Evolutionary conservation across 2,888 invertebrate species (phyloP).

Genomic region (Torymus aiolomorphi): DNA sequence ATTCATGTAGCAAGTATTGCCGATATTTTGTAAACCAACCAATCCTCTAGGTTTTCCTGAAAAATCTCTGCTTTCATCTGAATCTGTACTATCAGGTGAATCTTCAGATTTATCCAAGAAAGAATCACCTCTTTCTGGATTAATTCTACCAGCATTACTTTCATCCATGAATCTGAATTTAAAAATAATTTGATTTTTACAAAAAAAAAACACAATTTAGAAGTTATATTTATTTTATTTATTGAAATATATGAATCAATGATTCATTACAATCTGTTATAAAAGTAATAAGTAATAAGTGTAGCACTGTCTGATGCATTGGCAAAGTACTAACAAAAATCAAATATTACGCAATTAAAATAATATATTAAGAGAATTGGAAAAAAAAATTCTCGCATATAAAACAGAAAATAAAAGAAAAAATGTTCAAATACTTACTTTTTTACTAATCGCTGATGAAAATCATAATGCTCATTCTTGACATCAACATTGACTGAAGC

Average conservation of each 20-base stretch:
- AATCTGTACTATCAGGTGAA: conserved; percentile 74
- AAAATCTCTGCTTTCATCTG: conserved; percentile 76
- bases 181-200: background rate
- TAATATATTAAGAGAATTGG: no score
- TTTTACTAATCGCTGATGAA: conserved; percentile 43
- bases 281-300: no score
- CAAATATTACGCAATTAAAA: no score
- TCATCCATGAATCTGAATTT: conserved; percentile 47
- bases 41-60: conserved; percentile 80
- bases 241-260: no score
- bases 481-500: conserved; percentile 63
- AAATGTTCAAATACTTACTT: conserved; percentile 43
- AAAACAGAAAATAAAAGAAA: background rate
- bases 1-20: conserved; percentile 99
- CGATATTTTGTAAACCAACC: conserved; percentile 95
- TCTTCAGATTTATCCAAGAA: conserved; percentile 74
- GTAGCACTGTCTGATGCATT: no score
- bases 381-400: no score
- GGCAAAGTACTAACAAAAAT: no score
- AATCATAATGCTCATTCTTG: conserved; percentile 62
- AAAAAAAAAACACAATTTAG: conserved; percentile 14
- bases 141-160: conserved; percentile 55
- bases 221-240: no score
- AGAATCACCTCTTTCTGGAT: conserved; percentile 62
- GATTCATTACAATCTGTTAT: no score